phyloP scores from a whole-genome alignment of 2,113 vertebrate genomes.

The Poeciliopsis prolifica region DNA sequence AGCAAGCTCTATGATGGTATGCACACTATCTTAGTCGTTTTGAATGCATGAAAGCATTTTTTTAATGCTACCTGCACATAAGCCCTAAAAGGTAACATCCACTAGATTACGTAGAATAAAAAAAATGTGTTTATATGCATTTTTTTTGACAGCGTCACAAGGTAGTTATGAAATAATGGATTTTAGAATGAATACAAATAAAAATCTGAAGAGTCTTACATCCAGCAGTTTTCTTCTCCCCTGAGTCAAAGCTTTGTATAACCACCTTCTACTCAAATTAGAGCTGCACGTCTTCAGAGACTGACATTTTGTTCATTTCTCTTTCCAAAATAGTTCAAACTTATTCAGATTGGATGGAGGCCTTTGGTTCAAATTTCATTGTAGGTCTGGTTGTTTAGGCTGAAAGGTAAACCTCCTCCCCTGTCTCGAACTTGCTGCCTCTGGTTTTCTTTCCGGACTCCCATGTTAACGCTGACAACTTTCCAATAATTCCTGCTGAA shows the following conservation, averaged over 20 bases:
- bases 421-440: too few species aligned
- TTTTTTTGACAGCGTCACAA: background rate
- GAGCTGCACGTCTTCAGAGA: background rate
- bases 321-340: too few species aligned
- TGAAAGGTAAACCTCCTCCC: too few species aligned
- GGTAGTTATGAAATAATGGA: background rate
- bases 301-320: too few species aligned
- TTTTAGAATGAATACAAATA: background rate
- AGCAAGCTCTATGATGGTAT: slow-evolving; percentile 34
- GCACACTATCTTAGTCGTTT: slow-evolving; percentile 31
- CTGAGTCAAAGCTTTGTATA: too few species aligned
- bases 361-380: too few species aligned
- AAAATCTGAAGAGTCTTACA: background rate
- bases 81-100: slow-evolving; percentile 49
- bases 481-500: too few species aligned
- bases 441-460: too few species aligned
- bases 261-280: background rate
- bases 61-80: slow-evolving; percentile 55
- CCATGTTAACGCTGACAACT: too few species aligned
- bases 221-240: background rate
- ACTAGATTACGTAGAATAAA: slow-evolving; percentile 24
- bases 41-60: slow-evolving; percentile 6
- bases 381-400: too few species aligned
- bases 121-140: background rate
- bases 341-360: too few species aligned